These are phyloP conservation scores for Eolophus roseicapilla DNA, from an alignment of 2,113 vertebrate genomes.

Conservation along the genomic window DNA sequence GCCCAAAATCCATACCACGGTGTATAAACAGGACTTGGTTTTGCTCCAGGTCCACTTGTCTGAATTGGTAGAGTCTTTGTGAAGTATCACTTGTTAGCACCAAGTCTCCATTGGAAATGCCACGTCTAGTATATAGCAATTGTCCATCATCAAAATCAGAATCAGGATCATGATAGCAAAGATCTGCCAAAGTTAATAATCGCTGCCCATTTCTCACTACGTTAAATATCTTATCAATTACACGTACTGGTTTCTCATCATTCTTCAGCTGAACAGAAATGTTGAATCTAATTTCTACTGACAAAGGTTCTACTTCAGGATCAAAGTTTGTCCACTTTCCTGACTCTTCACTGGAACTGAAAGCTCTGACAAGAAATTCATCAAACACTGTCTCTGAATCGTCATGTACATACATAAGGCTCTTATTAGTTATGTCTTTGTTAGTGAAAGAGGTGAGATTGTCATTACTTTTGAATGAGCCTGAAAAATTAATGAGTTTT, in stretches of 20 bases:
- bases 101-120: constrained; percentile 88
- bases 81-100: constrained; percentile 79
- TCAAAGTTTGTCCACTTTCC: not conserved
- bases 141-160: constrained; percentile 84
- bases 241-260: constrained; percentile 85
- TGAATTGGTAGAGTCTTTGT: constrained; percentile 85
- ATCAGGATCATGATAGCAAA: constrained; percentile 86
- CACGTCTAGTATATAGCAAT: constrained; percentile 82
- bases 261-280: constrained; percentile 85
- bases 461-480: constrained; percentile 72
- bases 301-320: constrained; percentile 53
- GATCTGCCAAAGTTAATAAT: constrained; percentile 82
- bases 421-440: constrained; percentile 77
- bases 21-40: constrained; percentile 85
- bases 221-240: constrained; percentile 84
- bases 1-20: constrained; percentile 75
- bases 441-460: constrained; percentile 81
- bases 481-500: constrained; percentile 76
- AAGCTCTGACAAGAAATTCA: constrained; percentile 80
- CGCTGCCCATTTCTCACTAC: constrained; percentile 80
- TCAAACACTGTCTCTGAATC: constrained; percentile 85
- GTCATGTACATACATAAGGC: constrained; percentile 87
- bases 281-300: constrained; percentile 77
- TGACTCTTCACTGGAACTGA: constrained; percentile 62
- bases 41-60: constrained; percentile 81